phyloP scores from a whole-genome alignment of 2,888 invertebrate genomes.

The Leucozona laternaria region DNA sequence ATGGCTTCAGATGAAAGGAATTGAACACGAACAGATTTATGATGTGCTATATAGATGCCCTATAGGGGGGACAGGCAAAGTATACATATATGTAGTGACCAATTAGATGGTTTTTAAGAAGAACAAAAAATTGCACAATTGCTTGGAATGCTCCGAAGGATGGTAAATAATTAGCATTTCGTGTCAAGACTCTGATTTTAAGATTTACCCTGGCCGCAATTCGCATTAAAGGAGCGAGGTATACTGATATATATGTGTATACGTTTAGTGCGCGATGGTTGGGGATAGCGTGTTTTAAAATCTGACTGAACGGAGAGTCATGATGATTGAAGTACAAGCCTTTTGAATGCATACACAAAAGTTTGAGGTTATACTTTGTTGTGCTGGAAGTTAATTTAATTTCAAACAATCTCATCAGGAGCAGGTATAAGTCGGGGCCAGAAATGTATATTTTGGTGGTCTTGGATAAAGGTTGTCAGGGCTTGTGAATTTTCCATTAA shows the following conservation, averaged over 20 bases:
- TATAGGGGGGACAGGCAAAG: background rate
- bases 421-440: background rate
- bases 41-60: slow-evolving; percentile 42
- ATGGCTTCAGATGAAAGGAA: slow-evolving; percentile 48
- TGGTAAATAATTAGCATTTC: slow-evolving; percentile 67
- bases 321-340: background rate
- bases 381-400: background rate
- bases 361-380: background rate
- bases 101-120: slow-evolving; percentile 43
- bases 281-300: slow-evolving; percentile 40
- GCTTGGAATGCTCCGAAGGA: slow-evolving; percentile 48
- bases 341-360: background rate
- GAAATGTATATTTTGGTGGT: background rate
- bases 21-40: slow-evolving; percentile 65
- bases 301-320: background rate
- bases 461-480: background rate
- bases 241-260: too few species aligned
- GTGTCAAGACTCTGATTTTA: slow-evolving; percentile 64
- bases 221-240: background rate
- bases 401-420: background rate
- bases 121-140: slow-evolving; percentile 27
- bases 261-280: background rate
- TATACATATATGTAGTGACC: too few species aligned
- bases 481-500: background rate
- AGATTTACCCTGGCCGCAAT: slow-evolving; percentile 27